Conservation (phyloP, 2,888 invertebrate species). For the Pyrrhosoma nymphula region DNA sequence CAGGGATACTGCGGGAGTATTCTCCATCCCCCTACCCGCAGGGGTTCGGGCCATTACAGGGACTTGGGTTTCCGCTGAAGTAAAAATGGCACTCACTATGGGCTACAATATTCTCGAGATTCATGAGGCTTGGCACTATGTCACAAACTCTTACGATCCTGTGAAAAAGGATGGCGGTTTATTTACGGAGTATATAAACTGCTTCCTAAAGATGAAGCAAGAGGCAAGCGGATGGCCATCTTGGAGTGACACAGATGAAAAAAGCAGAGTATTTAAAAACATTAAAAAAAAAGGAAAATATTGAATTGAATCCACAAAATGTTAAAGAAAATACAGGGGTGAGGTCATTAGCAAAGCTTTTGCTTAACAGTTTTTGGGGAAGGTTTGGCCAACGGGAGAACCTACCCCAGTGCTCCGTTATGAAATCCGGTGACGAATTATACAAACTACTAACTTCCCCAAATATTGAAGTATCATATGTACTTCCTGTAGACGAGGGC, state of each 20-base stretch:
- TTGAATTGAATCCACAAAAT: slow-evolving; percentile 68
- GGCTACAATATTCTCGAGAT: neutral
- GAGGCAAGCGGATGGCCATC: slow-evolving; percentile 73
- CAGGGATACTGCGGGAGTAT: no score
- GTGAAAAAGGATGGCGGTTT: neutral
- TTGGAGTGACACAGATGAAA: slow-evolving; percentile 71
- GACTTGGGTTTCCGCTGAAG: no score
- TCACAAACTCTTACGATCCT: neutral
- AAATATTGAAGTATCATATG: no score
- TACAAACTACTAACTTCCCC: no score
- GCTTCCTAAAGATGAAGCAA: slow-evolving; percentile 52
- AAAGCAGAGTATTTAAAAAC: slow-evolving; percentile 69
- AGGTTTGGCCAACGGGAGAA: no score
- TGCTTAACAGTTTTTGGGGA: slow-evolving; percentile 20
- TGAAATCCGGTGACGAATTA: no score
- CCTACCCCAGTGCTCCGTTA: no score
- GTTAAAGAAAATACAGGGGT: slow-evolving; percentile 46
- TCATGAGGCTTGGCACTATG: no score
- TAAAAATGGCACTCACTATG: neutral
- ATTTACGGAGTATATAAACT: neutral
- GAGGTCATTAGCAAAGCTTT: slow-evolving; percentile 67
- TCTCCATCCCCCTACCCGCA: no score
- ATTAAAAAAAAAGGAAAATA: slow-evolving; percentile 68
- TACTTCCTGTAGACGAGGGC: slow-evolving; percentile 71
- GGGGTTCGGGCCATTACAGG: no score